Percentiles rank a stretch among this genome's conserved stretches.
phyloP scores from a whole-genome alignment of 2,888 invertebrate species.

The Dione vanillae region DNA sequence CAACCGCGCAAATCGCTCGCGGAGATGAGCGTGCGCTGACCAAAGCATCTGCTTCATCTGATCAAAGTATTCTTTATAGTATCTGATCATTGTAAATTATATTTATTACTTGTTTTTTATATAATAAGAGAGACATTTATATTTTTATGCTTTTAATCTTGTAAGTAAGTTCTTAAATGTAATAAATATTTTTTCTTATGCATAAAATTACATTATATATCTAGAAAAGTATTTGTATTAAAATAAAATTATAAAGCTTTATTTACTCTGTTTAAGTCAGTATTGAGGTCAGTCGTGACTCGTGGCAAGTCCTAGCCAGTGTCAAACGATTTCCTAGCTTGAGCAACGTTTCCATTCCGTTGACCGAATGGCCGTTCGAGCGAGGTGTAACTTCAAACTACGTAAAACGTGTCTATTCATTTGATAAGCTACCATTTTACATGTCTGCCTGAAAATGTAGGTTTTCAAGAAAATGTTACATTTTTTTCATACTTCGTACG shows the following conservation, averaged over 20 bases:
- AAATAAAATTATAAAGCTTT: constrained; percentile 45
- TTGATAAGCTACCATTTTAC: constrained; percentile 1
- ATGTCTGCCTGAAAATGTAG: background rate
- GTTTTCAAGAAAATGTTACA: background rate
- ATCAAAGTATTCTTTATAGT: background rate
- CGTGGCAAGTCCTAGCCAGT: constrained; percentile 17
- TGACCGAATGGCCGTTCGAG: constrained; percentile 8
- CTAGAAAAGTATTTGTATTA: background rate
- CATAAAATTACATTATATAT: no score
- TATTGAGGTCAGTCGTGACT: constrained; percentile 28
- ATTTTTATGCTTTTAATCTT: no score
- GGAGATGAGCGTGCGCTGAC: constrained; percentile 56
- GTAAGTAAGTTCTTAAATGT: no score
- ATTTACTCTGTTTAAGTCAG: constrained; percentile 6
- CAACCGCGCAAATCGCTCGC: constrained; percentile 52
- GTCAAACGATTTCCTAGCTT: constrained; percentile 22
- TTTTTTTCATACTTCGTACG: background rate
- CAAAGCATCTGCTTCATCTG: constrained; percentile 64
- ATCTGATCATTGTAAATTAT: background rate
- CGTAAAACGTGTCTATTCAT: constrained; percentile 19
- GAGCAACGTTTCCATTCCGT: constrained; percentile 27
- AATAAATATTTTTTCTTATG: no score
- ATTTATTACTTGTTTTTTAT: no score
- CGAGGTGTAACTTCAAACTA: constrained; percentile 24
- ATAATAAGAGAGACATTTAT: no score